Base-by-base conservation (phyloP, 2,888 invertebrate species). In the Gymnoscelis rufifasciata region DNA sequence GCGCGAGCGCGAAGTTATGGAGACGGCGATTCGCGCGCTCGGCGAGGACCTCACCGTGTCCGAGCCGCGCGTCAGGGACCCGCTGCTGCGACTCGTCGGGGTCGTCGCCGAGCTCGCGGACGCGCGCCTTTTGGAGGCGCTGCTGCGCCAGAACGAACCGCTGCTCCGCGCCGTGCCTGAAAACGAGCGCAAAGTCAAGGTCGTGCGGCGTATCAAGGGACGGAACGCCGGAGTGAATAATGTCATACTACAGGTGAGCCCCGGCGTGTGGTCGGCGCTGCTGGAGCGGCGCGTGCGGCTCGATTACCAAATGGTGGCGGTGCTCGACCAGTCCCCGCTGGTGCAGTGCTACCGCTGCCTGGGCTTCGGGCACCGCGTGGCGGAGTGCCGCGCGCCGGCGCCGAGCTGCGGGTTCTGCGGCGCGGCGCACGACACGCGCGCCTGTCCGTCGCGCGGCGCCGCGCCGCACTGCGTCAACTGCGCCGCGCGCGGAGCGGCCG, bases 341-440 rank as follows among this genome's bases (percentile, higher is more conserved):
- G 2, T 30, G 1, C 39, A 45, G 23, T 39, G 45, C 29, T 45
- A 35, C 35, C 11, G 31, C 7, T 46, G 46, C 11, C 26, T 41
- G 1, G 41, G 37, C 7, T 45, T 45, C 24, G 12, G 29, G 6
- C 46, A 46, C 15, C 7, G 24, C 0, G 46, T 33, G 8, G 4
- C 35, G 0, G 45, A 45, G 4, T 45, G 45, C 11, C 8, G 15
- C 3, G 11, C 29, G 1, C 8, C 1, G 7, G 8, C 23, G 15
- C n/a, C 24, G 1, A 11, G 23, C 0, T 45, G 45, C 8, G 45
- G 45, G 0, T 36, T 36, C 26, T 45, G 45, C 11, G 39, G 35
- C 3, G 29, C 1, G 4, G 24, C 19, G 1, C 46, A 46, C 14
- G 46, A 46, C 6, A 41, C 46, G 1, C 29, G 46, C 1, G 40